A percentile compares a stretch with the other conserved stretches of the same genome.
These are phyloP conservation scores for Phylloscopus whistleri DNA, from an alignment of 2,113 vertebrate genomes.

Conservation along the genomic window DNA sequence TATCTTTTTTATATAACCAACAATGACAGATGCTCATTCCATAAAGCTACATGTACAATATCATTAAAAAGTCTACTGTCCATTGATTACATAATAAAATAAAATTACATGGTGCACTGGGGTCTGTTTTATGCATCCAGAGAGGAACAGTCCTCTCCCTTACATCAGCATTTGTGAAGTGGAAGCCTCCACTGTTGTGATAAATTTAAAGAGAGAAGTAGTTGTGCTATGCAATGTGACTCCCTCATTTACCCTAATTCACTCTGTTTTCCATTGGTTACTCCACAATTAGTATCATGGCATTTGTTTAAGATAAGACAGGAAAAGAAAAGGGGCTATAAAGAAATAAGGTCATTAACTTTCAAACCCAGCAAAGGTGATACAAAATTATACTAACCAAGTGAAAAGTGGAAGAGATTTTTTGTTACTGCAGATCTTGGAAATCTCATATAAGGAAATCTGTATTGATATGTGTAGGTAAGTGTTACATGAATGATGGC, in stretches of 20 bases:
- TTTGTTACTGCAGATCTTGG: not conserved
- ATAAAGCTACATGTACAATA: not conserved
- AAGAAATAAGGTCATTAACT: not conserved
- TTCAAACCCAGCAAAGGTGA: not conserved
- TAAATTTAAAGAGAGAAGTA: not conserved
- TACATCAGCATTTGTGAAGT: not conserved
- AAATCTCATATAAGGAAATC: not conserved
- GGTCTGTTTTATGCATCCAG: not conserved
- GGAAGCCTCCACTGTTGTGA: not conserved
- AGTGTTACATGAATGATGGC: not conserved
- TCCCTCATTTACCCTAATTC: not conserved
- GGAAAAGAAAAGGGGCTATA: not conserved
- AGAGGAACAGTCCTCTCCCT: not conserved
- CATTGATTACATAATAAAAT: not conserved
- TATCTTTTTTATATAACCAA: not conserved
- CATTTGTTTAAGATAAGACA: not conserved
- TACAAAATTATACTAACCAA: not conserved
- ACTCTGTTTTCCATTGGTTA: not conserved
- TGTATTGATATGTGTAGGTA: not conserved
- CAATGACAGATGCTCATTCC: not conserved
- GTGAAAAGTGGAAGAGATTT: not conserved
- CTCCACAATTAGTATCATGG: not conserved
- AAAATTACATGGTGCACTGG: not conserved
- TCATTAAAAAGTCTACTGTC: not conserved
- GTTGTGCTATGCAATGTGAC: not conserved